A percentile compares a stretch with the other conserved stretches of the same genome.
These are phyloP conservation scores for Dorcus hopei DNA, from an alignment of 2,888 invertebrate genomes.

Conservation along the genomic window DNA sequence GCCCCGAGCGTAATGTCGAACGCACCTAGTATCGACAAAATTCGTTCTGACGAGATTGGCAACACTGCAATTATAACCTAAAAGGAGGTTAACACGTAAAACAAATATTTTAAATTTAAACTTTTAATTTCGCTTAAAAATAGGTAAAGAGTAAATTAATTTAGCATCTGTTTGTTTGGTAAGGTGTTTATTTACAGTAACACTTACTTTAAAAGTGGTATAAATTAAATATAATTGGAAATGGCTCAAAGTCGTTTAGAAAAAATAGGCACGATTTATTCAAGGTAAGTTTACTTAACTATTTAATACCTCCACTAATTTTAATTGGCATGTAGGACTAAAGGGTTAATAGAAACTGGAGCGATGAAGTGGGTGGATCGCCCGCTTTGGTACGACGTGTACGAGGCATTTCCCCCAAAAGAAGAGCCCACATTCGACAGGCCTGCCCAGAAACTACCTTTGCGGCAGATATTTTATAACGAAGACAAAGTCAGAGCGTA, in stretches of 20 bases:
- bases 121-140: too few relatives aligned
- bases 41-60: too few relatives aligned
- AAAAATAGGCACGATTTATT: conserved; percentile 70
- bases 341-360: conserved; percentile 74
- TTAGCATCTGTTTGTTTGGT: too few relatives aligned
- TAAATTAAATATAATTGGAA: background rate
- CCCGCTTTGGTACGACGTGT: conserved; percentile 92
- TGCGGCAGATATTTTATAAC: conserved; percentile 73
- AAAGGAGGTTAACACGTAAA: too few relatives aligned
- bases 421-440: conserved; percentile 76
- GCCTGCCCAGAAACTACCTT: conserved; percentile 58
- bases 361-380: conserved; percentile 78
- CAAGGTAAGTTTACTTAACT: conserved; percentile 53
- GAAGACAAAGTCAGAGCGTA: conserved; percentile 77
- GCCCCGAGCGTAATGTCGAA: too few relatives aligned
- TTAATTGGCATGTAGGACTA: conserved; percentile 54
- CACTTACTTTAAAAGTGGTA: too few relatives aligned
- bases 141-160: too few relatives aligned
- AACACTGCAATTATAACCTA: too few relatives aligned
- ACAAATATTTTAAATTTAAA: too few relatives aligned
- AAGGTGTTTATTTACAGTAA: too few relatives aligned
- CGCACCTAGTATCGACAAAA: too few relatives aligned
- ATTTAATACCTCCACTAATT: background rate
- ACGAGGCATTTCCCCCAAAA: conserved; percentile 86
- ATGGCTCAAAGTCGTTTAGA: conserved; percentile 71